These are phyloP conservation scores for Cassiopea xamachana DNA, from an alignment of 30 jellyfish, hydroid and myxozoan species.

Conservation along the genomic window DNA sequence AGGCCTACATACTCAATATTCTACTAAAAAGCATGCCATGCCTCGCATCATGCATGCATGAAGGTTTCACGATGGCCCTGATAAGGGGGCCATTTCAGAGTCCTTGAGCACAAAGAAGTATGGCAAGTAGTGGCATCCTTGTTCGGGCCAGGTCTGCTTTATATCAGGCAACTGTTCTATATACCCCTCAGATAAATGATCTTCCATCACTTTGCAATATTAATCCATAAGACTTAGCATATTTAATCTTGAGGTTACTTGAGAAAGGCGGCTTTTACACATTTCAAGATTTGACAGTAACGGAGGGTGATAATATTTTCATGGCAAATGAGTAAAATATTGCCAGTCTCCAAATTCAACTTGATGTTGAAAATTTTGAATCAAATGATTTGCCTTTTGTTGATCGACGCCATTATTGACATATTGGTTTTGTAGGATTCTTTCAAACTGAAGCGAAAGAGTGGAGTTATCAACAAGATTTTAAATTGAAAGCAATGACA, in stretches of 20 bases:
- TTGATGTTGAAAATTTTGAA: conserved; percentile 26
- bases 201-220: conserved; percentile 22
- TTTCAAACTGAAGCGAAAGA: conserved; percentile 21
- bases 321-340: conserved; percentile 37
- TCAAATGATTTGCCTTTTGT: conserved; percentile 16
- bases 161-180: conserved; percentile 7
- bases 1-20: too few relatives aligned
- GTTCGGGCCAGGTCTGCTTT: conserved; percentile 25
- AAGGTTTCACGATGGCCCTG: neutral
- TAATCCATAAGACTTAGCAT: conserved; percentile 12
- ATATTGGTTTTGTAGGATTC: conserved; percentile 9
- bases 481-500: neutral
- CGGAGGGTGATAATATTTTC: conserved; percentile 60
- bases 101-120: conserved; percentile 39
- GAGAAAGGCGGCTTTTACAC: conserved; percentile 27
- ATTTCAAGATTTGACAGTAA: conserved; percentile 38
- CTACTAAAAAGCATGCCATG: too few relatives aligned
- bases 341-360: conserved; percentile 40
- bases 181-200: conserved; percentile 29
- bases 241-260: conserved; percentile 35
- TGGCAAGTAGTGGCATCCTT: conserved; percentile 32
- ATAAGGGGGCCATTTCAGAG: conserved; percentile 33
- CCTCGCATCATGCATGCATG: too few relatives aligned
- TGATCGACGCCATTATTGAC: conserved; percentile 1
- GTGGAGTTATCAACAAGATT: conserved; percentile 19